Percentiles rank a stretch among this genome's conserved stretches.
phyloP scores from a whole-genome alignment of 2,888 invertebrate species.

The Chloromyia formosa region DNA sequence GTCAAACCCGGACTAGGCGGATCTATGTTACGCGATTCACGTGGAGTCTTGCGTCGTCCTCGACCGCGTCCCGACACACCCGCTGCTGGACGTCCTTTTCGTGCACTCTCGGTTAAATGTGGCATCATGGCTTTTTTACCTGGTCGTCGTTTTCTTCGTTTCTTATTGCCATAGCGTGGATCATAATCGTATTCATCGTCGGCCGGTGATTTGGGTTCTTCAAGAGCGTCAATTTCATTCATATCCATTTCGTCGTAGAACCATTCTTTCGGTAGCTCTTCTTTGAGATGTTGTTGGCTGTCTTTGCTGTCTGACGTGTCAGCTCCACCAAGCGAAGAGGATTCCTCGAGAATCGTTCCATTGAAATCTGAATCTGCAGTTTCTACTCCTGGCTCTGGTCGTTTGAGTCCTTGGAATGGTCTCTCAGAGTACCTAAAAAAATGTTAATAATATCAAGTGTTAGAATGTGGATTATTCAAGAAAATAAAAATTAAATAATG shows the following conservation, averaged over 20 bases:
- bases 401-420: slow-evolving; percentile 61
- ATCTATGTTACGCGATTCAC: slow-evolving; percentile 53
- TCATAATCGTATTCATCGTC: slow-evolving; percentile 95
- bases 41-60: slow-evolving; percentile 53
- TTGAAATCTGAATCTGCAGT: slow-evolving; percentile 59
- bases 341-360: slow-evolving; percentile 62
- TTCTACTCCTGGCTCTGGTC: slow-evolving; percentile 53
- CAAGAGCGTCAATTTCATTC: slow-evolving; percentile 89
- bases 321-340: slow-evolving; percentile 62
- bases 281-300: slow-evolving; percentile 81
- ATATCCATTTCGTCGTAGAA: slow-evolving; percentile 90
- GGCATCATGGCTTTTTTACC: slow-evolving; percentile 53
- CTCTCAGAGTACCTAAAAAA: slow-evolving; percentile 54
- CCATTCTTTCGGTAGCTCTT: slow-evolving; percentile 85
- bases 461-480: too few relatives aligned
- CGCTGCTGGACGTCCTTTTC: slow-evolving; percentile 49
- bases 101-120: slow-evolving; percentile 39
- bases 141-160: slow-evolving; percentile 62
- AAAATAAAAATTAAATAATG: too few relatives aligned
- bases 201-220: slow-evolving; percentile 89
- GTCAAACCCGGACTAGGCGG: slow-evolving; percentile 59
- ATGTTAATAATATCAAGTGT: background rate
- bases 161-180: slow-evolving; percentile 64
- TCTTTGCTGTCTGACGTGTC: slow-evolving; percentile 79
- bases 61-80: slow-evolving; percentile 57